Evolutionary conservation across 2,113 vertebrate species (phyloP), one percentile per base, ranked within the genome.

Genomic region (Thinocorus orbignyianus): DNA sequence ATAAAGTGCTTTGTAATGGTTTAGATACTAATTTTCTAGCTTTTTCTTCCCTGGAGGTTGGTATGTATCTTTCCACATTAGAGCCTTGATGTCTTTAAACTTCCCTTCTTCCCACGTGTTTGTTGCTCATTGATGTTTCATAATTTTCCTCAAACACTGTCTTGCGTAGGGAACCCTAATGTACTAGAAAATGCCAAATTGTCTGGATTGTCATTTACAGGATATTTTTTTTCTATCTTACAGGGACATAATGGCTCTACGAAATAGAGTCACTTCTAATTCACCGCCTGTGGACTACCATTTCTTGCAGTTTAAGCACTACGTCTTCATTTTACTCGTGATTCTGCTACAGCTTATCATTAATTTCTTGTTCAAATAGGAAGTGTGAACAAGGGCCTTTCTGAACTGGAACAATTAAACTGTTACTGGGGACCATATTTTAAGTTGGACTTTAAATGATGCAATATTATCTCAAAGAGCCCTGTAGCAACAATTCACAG

Each of bases 321-420:
- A 98, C 96, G 93, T 98, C 97, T 94, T 99, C 98, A 99, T 99
- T 94, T 95, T 98, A 88, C 97, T 99, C 71, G 96, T 99, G 97
- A 97, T 99, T 97, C 96, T 99, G 92, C 98, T 99, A 88, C 99
- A 99, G 98, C 98, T 99, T 95, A 77, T 98, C 95, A 98, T 99
- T 97, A 99, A 99, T 97, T 98, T 99, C 87, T 95, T 99, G 94
- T 99, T 99, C 97, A 99, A 99, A 97, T 99, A 99, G 97, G 93
- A 97, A 94, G 82, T 87, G 51, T 96, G 89, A 95, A 96, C 81
- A 94, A 79, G 95, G 95, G 96, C 97, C 77, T 98, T 96, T 95
- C 14, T 89, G 93, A 97, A 96, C 89, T 97, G 81, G 81, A 97
- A 96, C 74, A 35, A 97, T 98, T 11, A 8, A 74, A 91, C 95